Conservation (phyloP, 2,113 vertebrate species). For the Nycticryphes semicollaris region DNA sequence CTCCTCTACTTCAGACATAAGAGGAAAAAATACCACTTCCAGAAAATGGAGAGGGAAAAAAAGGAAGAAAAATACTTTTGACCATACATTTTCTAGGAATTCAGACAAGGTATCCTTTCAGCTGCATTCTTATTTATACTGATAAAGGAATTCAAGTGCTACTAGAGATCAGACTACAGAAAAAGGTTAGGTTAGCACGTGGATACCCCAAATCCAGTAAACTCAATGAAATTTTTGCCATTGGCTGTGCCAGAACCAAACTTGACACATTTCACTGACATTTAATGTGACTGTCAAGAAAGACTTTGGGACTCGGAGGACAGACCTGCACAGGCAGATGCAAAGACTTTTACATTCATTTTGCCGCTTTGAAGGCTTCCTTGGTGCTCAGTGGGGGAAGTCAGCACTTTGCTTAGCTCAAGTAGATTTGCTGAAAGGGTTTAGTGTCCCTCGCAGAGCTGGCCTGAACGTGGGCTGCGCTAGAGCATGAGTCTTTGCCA, state of each 20-base stretch:
- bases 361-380: not conserved
- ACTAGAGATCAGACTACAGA: not conserved
- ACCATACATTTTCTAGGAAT: not conserved
- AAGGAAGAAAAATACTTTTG: not conserved
- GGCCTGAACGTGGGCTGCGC: fast-evolving
- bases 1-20: slow-evolving; percentile 32
- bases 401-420: not conserved
- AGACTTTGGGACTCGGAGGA: not conserved
- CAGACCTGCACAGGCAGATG: not conserved
- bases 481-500: not conserved
- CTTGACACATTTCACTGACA: not conserved
- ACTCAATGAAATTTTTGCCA: not conserved
- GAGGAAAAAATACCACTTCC: not conserved
- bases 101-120: not conserved
- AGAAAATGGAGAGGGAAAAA: not conserved
- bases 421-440: not conserved
- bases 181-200: not conserved
- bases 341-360: not conserved
- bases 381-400: not conserved
- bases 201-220: not conserved
- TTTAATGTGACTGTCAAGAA: not conserved
- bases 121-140: not conserved
- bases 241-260: not conserved
- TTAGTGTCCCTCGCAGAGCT: not conserved
- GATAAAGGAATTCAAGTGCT: not conserved